Percentiles rank a stretch among this genome's conserved stretches.
phyloP scores from a whole-genome alignment of 2,113 vertebrate genomes.

The Carettochelys insculpta region DNA sequence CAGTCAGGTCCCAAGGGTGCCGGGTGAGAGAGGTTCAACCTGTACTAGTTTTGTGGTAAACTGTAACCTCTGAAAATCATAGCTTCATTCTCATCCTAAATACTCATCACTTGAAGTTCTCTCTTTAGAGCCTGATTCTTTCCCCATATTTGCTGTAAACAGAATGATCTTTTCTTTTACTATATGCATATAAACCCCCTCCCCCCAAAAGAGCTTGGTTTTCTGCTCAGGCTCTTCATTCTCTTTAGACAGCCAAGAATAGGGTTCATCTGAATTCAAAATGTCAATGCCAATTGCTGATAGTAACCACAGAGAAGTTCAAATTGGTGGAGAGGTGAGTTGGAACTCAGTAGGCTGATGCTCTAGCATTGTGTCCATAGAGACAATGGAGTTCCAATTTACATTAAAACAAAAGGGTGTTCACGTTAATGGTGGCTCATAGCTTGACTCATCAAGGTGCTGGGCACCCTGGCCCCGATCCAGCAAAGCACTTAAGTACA shows the following conservation, averaged over 20 bases:
- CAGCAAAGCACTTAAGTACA: neutral
- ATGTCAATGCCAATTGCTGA: neutral
- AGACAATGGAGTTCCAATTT: neutral
- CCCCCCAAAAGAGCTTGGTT: neutral
- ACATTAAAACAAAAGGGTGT: neutral
- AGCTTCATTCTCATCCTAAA: neutral
- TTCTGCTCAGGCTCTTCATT: constrained; percentile 48
- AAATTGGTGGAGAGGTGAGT: neutral
- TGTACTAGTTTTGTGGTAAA: neutral
- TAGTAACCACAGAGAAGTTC: constrained; percentile 30
- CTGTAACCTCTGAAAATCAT: neutral
- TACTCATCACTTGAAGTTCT: neutral
- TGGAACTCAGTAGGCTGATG: neutral
- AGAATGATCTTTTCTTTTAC: neutral
- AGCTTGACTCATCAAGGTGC: neutral
- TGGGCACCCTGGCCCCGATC: neutral
- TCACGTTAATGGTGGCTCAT: fast-evolving
- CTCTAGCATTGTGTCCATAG: neutral
- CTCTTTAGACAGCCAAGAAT: constrained; percentile 31
- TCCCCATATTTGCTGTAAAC: constrained; percentile 41
- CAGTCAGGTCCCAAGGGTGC: too few relatives aligned
- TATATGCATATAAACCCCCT: constrained; percentile 3
- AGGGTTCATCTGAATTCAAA: constrained; percentile 52
- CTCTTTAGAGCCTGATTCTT: neutral
- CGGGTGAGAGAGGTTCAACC: too few relatives aligned